These are phyloP conservation scores for Neodiprion lecontei DNA, from an alignment of 1,140 invertebrate genomes.

Conservation along the genomic window DNA sequence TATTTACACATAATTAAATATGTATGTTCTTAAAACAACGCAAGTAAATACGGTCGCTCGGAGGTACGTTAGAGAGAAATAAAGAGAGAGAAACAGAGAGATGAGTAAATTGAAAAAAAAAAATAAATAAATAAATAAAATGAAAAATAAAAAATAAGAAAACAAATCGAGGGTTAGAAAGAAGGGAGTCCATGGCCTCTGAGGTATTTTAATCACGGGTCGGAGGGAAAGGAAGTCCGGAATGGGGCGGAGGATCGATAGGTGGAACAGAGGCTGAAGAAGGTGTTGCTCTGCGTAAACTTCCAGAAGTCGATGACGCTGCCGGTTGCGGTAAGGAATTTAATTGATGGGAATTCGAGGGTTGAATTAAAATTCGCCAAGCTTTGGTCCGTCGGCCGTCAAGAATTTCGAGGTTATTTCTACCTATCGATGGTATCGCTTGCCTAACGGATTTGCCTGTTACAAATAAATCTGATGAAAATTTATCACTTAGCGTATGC, in stretches of 20 bases:
- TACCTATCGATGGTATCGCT: neutral
- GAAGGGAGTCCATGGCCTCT: neutral
- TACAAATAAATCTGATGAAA: neutral
- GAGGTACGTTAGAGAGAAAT: no score
- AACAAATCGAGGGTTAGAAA: no score
- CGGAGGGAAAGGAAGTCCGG: neutral
- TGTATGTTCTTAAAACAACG: no score
- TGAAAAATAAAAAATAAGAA: no score
- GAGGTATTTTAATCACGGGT: constrained; percentile 13
- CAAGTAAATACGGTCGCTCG: no score
- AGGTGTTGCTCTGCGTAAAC: neutral
- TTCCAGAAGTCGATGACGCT: neutral
- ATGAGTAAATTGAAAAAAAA: no score
- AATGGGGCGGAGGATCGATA: neutral
- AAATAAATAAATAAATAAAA: no score
- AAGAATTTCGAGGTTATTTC: neutral
- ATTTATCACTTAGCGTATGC: neutral
- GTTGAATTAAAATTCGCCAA: no score
- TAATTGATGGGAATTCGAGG: no score
- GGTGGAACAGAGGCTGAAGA: constrained; percentile 2
- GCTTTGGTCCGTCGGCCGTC: no score
- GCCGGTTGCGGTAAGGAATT: neutral
- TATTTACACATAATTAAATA: no score
- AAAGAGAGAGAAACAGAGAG: no score
- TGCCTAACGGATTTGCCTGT: neutral